These are phyloP conservation scores for Panurus biarmicus DNA, from an alignment of 2,113 vertebrate species.

Conservation along the genomic window DNA sequence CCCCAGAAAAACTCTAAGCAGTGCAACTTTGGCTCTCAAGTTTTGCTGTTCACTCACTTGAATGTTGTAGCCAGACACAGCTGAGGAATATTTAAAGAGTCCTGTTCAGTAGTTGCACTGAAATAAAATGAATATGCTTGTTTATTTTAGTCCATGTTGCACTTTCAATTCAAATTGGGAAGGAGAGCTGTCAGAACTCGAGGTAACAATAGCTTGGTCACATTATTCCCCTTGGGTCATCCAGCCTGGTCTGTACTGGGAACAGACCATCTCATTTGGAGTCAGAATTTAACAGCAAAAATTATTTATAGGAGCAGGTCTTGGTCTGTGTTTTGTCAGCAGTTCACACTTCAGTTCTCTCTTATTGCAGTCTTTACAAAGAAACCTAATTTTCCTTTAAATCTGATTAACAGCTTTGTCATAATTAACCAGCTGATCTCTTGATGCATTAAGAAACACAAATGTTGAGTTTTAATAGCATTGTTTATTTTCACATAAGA, in stretches of 20 bases:
- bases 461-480: not conserved
- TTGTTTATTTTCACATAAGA: not conserved
- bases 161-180: not conserved
- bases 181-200: not conserved
- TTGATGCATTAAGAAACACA: not conserved
- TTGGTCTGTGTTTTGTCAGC: not conserved
- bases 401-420: not conserved
- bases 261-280: not conserved
- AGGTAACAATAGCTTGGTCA: accelerated
- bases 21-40: not conserved
- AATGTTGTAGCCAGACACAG: not conserved
- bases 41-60: not conserved
- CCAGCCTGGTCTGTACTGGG: not conserved
- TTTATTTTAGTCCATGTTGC: not conserved
- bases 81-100: not conserved
- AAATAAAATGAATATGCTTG: not conserved
- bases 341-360: not conserved
- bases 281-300: not conserved
- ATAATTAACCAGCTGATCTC: not conserved
- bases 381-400: not conserved
- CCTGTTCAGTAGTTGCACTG: not conserved
- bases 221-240: not conserved
- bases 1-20: not conserved
- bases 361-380: not conserved
- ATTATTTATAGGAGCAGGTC: not conserved